phyloP scores from a whole-genome alignment of 2,797 vertebrate genomes.

The Alauda arvensis region DNA sequence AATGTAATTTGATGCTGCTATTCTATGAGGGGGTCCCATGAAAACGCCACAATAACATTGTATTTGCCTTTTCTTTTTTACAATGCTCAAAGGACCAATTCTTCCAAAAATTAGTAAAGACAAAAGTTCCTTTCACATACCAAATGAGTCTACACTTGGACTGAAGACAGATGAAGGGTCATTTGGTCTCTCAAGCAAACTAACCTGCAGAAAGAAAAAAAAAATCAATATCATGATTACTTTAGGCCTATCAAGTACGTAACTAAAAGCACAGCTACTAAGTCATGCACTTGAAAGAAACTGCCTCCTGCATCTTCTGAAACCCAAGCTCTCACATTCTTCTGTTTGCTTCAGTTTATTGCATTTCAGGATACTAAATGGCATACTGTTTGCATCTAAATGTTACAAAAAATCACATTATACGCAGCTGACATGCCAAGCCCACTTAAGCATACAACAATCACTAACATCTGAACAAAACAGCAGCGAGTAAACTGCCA shows the following conservation, averaged over 20 bases:
- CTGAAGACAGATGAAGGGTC: neutral
- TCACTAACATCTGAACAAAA: neutral
- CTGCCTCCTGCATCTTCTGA: neutral
- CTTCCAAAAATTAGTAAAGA: neutral
- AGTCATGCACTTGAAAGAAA: neutral
- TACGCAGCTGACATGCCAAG: fast-evolving
- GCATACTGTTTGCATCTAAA: neutral
- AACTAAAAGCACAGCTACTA: neutral
- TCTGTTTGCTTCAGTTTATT: neutral
- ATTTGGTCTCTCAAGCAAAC: conserved; percentile 32
- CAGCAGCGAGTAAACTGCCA: neutral
- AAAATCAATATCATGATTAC: neutral
- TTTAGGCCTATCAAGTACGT: neutral
- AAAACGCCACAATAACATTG: fast-evolving
- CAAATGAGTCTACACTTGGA: neutral
- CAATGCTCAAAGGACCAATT: neutral
- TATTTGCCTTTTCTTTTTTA: neutral
- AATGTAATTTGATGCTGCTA: neutral
- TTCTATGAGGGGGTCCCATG: fast-evolving
- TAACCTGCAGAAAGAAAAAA: conserved; percentile 23
- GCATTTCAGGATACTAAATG: fast-evolving
- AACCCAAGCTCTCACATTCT: neutral
- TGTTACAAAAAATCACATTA: neutral
- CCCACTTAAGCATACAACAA: neutral
- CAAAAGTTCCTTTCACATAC: conserved; percentile 33